Percentiles rank a stretch among this genome's conserved stretches.
phyloP scores from a whole-genome alignment of 2,113 vertebrate genomes.

The Proterorhinus semilunaris region DNA sequence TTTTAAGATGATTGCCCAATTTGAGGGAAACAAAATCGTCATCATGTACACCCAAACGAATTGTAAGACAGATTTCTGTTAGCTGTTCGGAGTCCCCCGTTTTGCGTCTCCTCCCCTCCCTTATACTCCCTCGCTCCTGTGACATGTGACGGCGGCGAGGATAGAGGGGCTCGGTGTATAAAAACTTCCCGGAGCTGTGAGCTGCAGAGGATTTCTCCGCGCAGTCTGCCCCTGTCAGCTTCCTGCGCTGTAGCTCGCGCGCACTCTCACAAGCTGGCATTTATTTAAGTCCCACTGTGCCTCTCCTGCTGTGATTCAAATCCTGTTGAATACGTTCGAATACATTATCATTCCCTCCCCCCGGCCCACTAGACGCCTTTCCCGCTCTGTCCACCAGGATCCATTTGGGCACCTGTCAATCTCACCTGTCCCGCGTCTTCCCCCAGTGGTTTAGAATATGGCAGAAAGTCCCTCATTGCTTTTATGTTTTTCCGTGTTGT shows the following conservation, averaged over 20 bases:
- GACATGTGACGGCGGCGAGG: not conserved
- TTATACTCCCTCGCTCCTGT: no score
- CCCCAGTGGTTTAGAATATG: not conserved
- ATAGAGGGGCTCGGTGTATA: slow-evolving; percentile 8
- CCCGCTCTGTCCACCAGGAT: not conserved
- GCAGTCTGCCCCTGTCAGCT: slow-evolving; percentile 35
- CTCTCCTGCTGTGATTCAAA: not conserved
- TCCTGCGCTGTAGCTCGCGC: slow-evolving; percentile 8
- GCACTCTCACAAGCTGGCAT: slow-evolving; percentile 4
- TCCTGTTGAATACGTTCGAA: not conserved
- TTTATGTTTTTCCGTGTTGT: not conserved
- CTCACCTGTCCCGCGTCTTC: not conserved
- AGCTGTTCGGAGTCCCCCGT: no score
- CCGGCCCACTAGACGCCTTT: not conserved
- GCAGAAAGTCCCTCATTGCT: not conserved
- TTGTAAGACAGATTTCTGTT: no score
- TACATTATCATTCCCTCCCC: not conserved
- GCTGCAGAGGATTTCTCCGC: slow-evolving; percentile 24
- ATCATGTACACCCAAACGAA: no score
- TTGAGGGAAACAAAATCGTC: no score
- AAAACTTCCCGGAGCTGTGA: slow-evolving; percentile 43
- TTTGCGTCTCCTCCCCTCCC: no score
- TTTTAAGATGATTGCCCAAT: no score
- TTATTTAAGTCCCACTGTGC: not conserved
- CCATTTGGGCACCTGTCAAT: slow-evolving; percentile 4